phyloP scores from a whole-genome alignment of 64 coral and sea anemone species.

The Dendrophyllia cribrosa region DNA sequence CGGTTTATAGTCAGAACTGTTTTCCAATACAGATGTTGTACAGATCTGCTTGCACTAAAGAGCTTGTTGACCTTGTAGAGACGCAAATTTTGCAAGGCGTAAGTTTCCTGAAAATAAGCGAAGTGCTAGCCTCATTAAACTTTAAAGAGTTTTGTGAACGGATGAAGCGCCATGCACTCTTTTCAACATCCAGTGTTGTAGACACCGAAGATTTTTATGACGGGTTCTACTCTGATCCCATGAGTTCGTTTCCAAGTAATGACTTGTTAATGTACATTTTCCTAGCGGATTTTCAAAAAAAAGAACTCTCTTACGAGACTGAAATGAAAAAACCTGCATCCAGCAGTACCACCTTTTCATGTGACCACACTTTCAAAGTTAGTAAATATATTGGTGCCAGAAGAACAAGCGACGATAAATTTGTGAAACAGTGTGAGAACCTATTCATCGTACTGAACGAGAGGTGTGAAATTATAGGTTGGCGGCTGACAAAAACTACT shows the following conservation, averaged over 20 bases:
- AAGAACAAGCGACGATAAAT: neutral
- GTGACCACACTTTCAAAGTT: slow-evolving; percentile 74
- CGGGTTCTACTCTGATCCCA: neutral
- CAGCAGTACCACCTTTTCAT: slow-evolving; percentile 11
- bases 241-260: slow-evolving; percentile 53
- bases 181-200: neutral
- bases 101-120: slow-evolving; percentile 28
- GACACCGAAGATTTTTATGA: neutral
- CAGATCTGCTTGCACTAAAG: neutral
- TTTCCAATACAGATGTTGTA: neutral
- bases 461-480: slow-evolving; percentile 35
- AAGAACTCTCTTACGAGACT: neutral
- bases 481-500: slow-evolving; percentile 40
- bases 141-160: slow-evolving; percentile 10
- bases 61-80: neutral
- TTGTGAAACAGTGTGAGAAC: slow-evolving; percentile 62
- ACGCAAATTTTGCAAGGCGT: slow-evolving; percentile 27
- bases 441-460: slow-evolving; percentile 71
- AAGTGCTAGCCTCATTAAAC: slow-evolving; percentile 39
- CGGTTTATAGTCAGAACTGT: neutral
- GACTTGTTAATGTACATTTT: slow-evolving; percentile 58
- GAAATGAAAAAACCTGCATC: neutral
- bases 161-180: neutral
- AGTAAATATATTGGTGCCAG: slow-evolving; percentile 65
- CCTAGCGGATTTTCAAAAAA: slow-evolving; percentile 43